Percentiles rank a stretch among this genome's conserved stretches.
Conservation (phyloP, 2,113 vertebrate genomes). For the Eira barbara region DNA sequence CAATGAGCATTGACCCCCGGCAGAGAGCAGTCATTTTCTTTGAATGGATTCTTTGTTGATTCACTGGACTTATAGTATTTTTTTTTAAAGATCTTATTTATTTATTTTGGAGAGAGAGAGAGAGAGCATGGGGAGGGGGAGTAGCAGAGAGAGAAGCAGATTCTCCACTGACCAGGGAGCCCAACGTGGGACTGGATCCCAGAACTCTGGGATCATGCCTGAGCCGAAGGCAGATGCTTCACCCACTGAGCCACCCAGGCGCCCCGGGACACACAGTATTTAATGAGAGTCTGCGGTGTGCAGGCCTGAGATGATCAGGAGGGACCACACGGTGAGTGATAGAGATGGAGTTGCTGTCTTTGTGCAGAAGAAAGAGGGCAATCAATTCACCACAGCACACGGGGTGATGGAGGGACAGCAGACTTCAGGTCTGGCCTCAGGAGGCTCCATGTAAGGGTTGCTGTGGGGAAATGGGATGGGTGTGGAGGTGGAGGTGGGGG, state of each 20-base stretch:
- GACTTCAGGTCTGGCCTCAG: neutral
- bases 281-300: accelerated
- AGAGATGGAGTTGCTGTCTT: neutral
- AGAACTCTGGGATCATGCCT: too few relatives aligned
- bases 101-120: too few relatives aligned
- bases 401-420: accelerated
- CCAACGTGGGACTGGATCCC: too few relatives aligned
- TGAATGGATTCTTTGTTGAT: neutral
- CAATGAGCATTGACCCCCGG: accelerated
- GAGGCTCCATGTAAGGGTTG: neutral
- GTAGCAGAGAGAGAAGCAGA: too few relatives aligned
- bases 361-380: accelerated
- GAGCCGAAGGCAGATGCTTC: too few relatives aligned
- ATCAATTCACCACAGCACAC: accelerated
- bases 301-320: neutral
- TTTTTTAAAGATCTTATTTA: too few relatives aligned
- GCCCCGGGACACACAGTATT: neutral
- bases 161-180: too few relatives aligned
- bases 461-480: neutral
- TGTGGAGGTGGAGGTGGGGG: too few relatives aligned
- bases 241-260: too few relatives aligned
- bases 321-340: neutral
- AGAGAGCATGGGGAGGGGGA: too few relatives aligned
- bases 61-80: neutral
- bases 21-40: accelerated